Conservation (phyloP, 2,888 invertebrate species). For the Mesodorylaimus sp. region DNA sequence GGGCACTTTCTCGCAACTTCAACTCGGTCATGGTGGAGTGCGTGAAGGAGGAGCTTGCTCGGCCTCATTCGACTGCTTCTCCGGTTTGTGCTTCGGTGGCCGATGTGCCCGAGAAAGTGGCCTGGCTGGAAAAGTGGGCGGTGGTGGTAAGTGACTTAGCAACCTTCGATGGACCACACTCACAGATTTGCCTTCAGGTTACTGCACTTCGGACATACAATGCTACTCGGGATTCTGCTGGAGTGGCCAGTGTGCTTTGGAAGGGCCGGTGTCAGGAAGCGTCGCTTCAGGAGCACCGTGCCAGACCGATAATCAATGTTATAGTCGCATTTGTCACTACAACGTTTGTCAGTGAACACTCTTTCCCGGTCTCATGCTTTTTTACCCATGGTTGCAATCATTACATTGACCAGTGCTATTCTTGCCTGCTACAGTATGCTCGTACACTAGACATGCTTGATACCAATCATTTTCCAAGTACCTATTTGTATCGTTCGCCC, state of each 20-base stretch:
- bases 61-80: background rate
- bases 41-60: background rate
- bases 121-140: background rate
- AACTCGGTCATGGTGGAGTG: background rate
- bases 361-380: too few species aligned
- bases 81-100: background rate
- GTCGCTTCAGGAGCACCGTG: background rate
- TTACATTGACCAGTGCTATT: too few species aligned
- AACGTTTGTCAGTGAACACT: background rate
- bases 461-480: too few species aligned
- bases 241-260: background rate
- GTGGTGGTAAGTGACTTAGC: too few species aligned
- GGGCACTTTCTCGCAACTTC: background rate
- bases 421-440: too few species aligned
- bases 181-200: too few species aligned
- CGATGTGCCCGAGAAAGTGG: background rate
- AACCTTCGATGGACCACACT: too few species aligned
- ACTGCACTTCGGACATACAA: background rate
- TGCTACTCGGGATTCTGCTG: background rate
- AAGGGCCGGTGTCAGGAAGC: background rate
- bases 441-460: too few species aligned
- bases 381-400: background rate
- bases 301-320: background rate
- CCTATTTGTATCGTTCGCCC: background rate
- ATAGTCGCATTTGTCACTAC: background rate